Evolutionary conservation across 2,888 invertebrate species (phyloP).

Genomic region (Rhimphoctona megacephalus): DNA sequence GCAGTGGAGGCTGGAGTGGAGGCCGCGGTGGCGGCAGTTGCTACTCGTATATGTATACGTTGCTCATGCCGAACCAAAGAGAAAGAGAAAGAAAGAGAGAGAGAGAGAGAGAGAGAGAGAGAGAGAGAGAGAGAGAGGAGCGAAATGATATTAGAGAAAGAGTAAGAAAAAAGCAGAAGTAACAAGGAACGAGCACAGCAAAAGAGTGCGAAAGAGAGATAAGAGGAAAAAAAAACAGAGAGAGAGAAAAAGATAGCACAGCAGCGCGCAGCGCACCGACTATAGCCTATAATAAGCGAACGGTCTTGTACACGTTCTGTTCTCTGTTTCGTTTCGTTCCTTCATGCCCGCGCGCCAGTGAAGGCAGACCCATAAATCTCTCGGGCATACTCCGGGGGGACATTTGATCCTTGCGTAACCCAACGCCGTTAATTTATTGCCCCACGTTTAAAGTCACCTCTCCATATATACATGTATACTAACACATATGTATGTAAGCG

Average conservation of each 20-base stretch:
- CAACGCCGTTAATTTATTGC: conserved; percentile 85
- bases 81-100: conserved; percentile 37
- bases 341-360: conserved; percentile 81
- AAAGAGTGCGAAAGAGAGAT: conserved; percentile 35
- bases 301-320: conserved; percentile 80
- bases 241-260: conserved; percentile 56
- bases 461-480: conserved; percentile 53
- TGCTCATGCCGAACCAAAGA: conserved; percentile 48
- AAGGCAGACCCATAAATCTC: conserved; percentile 84
- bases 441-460: conserved; percentile 85
- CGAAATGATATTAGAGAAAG: conserved; percentile 49
- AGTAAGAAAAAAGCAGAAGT: conserved; percentile 32
- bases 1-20: conserved; percentile 64
- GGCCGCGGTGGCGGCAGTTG: conserved; percentile 69
- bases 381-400: conserved; percentile 84
- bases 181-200: conserved; percentile 32
- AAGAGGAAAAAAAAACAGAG: conserved; percentile 24
- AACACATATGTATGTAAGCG: conserved; percentile 67
- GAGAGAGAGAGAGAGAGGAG: conserved; percentile 36
- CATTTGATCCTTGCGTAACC: conserved; percentile 85
- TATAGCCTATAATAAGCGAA: conserved; percentile 83
- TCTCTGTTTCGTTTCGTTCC: conserved; percentile 81
- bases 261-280: conserved; percentile 78
- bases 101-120: conserved; percentile 18
- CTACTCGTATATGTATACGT: conserved; percentile 33